These are phyloP conservation scores for Zhuqinia jingwanae DNA, from an alignment of 2,888 invertebrate species.

Conservation along the genomic window DNA sequence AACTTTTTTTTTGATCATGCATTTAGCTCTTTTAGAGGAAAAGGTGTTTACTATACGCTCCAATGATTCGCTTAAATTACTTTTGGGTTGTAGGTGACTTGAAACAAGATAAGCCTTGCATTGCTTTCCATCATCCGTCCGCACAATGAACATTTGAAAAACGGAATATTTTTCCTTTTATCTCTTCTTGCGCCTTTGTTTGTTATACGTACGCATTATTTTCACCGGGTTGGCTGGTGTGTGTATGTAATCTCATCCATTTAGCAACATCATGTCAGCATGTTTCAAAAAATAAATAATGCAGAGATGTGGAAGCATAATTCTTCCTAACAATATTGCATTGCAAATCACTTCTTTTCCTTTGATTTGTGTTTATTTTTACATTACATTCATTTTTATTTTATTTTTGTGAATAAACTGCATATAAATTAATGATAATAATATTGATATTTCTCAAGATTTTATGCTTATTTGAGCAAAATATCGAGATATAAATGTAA, in stretches of 20 bases:
- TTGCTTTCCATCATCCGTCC: neutral
- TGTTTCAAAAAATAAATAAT: neutral
- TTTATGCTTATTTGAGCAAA: too few species aligned
- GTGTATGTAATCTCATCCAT: neutral
- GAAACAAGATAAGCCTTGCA: conserved; percentile 35
- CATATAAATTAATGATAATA: too few species aligned
- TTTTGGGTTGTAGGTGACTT: neutral
- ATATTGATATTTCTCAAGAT: too few species aligned
- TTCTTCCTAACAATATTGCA: neutral
- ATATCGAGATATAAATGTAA: neutral
- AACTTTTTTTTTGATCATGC: conserved; percentile 33
- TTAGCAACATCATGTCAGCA: neutral
- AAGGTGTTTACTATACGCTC: conserved; percentile 42
- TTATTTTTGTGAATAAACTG: too few species aligned
- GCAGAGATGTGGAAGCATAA: neutral
- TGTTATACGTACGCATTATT: too few species aligned
- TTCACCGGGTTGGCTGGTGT: neutral
- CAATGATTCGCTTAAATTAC: conserved; percentile 31
- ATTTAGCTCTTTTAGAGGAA: neutral
- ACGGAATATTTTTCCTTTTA: too few species aligned
- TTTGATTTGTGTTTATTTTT: too few species aligned
- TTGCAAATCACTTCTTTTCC: neutral
- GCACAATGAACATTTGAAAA: neutral
- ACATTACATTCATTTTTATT: too few species aligned
- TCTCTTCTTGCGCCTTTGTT: neutral